Evolutionary conservation across 2,888 invertebrate species (phyloP).

Genomic region (Zygaena filipendulae): DNA sequence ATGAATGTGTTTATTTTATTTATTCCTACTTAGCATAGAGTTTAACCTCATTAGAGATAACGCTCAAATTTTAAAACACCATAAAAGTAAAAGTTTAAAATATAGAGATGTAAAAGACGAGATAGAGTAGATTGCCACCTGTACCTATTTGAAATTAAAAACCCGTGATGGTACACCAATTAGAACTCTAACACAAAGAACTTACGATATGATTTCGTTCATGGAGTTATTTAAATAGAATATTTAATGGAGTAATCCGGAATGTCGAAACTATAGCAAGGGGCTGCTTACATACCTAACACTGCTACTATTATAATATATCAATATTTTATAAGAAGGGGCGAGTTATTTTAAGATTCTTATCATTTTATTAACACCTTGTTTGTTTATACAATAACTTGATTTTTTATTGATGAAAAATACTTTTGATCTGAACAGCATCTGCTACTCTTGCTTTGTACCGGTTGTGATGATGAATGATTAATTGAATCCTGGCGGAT

Average conservation of each 20-base stretch:
- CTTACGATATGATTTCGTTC: constrained; percentile 15
- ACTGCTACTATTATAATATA: constrained; percentile 55
- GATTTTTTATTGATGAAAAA: constrained; percentile 33
- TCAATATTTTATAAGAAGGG: constrained; percentile 59
- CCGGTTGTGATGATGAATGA: constrained; percentile 32
- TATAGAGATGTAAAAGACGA: constrained; percentile 55
- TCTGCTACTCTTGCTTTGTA: constrained; percentile 30
- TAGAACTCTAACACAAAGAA: too few species aligned
- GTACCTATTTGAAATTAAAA: constrained; percentile 39
- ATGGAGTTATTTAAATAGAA: too few species aligned
- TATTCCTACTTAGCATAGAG: too few species aligned
- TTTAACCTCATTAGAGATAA: too few species aligned
- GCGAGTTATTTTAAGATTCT: constrained; percentile 42
- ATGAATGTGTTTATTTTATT: too few species aligned
- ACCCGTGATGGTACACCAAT: too few species aligned
- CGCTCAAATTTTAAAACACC: constrained; percentile 47
- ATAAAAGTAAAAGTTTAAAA: constrained; percentile 64
- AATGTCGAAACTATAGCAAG: constrained; percentile 43
- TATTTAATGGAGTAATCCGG: constrained; percentile 56
- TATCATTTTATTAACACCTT: constrained; percentile 61
- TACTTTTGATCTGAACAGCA: constrained; percentile 32
- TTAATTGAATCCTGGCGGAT: constrained; percentile 38
- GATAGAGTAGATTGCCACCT: constrained; percentile 58
- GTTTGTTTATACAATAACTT: constrained; percentile 46
- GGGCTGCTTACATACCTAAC: constrained; percentile 59